phyloP scores from a whole-genome alignment of 2,888 invertebrate species.

The Galeopsomyia nigrocyanea region DNA sequence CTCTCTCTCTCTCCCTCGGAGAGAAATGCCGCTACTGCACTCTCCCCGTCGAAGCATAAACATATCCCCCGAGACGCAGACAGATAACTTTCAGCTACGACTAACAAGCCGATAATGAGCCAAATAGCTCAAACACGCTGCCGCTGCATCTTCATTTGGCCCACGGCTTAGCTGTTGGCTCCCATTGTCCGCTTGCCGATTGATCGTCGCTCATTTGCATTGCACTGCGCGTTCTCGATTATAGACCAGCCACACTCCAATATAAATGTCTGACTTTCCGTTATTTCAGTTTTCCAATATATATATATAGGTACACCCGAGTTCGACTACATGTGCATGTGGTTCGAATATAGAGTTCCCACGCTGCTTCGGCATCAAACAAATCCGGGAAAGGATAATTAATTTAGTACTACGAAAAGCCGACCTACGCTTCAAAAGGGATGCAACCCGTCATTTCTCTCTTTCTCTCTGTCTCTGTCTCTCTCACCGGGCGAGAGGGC shows the following conservation, averaged over 20 bases:
- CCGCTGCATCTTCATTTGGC: constrained; percentile 30
- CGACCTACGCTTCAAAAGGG: not conserved
- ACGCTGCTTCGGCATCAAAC: constrained; percentile 36
- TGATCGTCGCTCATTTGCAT: no score
- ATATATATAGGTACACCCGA: no score
- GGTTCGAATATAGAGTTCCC: no score
- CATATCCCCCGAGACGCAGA: constrained; percentile 48
- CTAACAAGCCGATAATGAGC: constrained; percentile 62
- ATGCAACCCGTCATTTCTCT: not conserved
- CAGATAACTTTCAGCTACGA: constrained; percentile 56
- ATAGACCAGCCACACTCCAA: no score
- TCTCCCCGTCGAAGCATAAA: constrained; percentile 51
- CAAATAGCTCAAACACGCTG: constrained; percentile 22
- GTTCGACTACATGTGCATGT: no score
- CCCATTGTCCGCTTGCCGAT: no score
- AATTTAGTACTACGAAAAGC: constrained; percentile 25
- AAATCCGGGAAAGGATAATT: constrained; percentile 34
- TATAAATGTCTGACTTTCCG: no score
- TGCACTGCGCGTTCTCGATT: no score
- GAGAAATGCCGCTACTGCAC: no score
- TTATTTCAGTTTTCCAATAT: no score
- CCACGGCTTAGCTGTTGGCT: no score
- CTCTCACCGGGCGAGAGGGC: not conserved
- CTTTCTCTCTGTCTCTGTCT: not conserved
- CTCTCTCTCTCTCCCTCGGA: no score